Evolutionary conservation across 2,888 invertebrate genomes (phyloP).

Genomic region (Blastobasis lacticolella): DNA sequence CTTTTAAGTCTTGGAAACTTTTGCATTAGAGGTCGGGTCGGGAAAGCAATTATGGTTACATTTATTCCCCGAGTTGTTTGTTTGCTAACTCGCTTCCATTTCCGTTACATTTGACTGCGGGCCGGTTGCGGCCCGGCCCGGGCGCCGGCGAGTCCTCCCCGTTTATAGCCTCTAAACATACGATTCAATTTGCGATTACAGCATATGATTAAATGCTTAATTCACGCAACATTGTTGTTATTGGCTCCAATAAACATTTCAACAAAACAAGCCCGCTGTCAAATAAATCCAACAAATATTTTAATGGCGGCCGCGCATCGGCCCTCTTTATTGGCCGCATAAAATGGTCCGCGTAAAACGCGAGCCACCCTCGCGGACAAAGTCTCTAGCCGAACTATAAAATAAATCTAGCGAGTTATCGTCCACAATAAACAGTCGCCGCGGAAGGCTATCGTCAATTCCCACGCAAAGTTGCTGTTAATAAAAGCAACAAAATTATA

Average conservation of each 20-base stretch:
- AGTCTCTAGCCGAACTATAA: slow-evolving; percentile 61
- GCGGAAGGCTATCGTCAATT: slow-evolving; percentile 70
- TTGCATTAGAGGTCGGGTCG: slow-evolving; percentile 56
- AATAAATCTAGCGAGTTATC: slow-evolving; percentile 72
- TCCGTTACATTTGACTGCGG: slow-evolving; percentile 20
- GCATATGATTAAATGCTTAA: slow-evolving; percentile 42
- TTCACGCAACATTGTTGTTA: slow-evolving; percentile 59
- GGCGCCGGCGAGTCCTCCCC: neutral
- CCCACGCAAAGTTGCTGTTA: slow-evolving; percentile 73
- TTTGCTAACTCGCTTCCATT: slow-evolving; percentile 29
- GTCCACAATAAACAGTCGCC: slow-evolving; percentile 67
- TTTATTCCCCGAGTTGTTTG: slow-evolving; percentile 38
- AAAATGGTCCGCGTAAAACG: slow-evolving; percentile 47
- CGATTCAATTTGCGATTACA: slow-evolving; percentile 25
- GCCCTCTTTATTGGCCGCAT: slow-evolving; percentile 64
- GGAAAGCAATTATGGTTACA: slow-evolving; percentile 54
- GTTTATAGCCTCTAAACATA: slow-evolving; percentile 1
- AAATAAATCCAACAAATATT: slow-evolving; percentile 70
- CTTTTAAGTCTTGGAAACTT: slow-evolving; percentile 59
- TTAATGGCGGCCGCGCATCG: slow-evolving; percentile 60
- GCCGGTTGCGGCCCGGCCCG: neutral
- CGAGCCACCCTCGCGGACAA: slow-evolving; percentile 53
- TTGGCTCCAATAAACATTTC: slow-evolving; percentile 55
- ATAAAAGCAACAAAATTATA: slow-evolving; percentile 75
- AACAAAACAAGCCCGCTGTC: slow-evolving; percentile 56